Percentiles rank a stretch among this genome's conserved stretches.
Evolutionary conservation across 30 jellyfish, hydroid and myxozoan genomes (phyloP).

Genomic region (Aurelia aurita): DNA sequence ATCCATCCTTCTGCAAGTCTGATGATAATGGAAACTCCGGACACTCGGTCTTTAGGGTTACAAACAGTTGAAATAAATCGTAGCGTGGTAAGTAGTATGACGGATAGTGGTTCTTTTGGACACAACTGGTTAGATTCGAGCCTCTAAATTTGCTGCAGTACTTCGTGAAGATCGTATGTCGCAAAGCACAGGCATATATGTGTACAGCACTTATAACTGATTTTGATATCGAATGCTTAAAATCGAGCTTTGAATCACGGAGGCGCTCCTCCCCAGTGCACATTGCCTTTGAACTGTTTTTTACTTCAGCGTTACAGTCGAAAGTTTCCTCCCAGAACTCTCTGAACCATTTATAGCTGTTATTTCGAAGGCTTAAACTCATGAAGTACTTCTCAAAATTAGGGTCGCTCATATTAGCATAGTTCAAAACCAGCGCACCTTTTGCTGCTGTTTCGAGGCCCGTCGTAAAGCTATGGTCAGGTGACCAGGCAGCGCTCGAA

Average conservation of each 20-base stretch:
- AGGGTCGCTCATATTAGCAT: neutral
- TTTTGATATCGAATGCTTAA: neutral
- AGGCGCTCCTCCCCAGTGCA: conserved; percentile 53
- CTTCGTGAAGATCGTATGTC: neutral
- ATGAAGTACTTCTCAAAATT: conserved; percentile 34
- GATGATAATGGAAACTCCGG: conserved; percentile 5
- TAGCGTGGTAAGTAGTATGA: neutral
- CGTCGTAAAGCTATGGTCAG: neutral
- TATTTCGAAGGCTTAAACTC: conserved; percentile 12
- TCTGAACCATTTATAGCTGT: conserved; percentile 62
- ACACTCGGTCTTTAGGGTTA: neutral
- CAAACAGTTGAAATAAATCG: neutral
- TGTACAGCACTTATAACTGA: conserved; percentile 40
- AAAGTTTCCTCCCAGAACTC: conserved; percentile 71
- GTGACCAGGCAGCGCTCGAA: conserved; percentile 33
- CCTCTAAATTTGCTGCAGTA: conserved; percentile 4
- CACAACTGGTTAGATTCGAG: neutral
- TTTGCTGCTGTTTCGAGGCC: conserved; percentile 55
- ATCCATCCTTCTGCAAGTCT: neutral
- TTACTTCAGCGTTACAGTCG: conserved; percentile 6
- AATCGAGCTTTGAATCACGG: neutral
- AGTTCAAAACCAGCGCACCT: conserved; percentile 52
- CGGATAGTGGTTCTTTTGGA: neutral
- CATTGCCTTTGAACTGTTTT: neutral
- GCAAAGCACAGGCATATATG: conserved; percentile 8